Percentiles rank a stretch among this genome's conserved stretches.
phyloP scores from a whole-genome alignment of 2,113 vertebrate species.

The Otus sunia region DNA sequence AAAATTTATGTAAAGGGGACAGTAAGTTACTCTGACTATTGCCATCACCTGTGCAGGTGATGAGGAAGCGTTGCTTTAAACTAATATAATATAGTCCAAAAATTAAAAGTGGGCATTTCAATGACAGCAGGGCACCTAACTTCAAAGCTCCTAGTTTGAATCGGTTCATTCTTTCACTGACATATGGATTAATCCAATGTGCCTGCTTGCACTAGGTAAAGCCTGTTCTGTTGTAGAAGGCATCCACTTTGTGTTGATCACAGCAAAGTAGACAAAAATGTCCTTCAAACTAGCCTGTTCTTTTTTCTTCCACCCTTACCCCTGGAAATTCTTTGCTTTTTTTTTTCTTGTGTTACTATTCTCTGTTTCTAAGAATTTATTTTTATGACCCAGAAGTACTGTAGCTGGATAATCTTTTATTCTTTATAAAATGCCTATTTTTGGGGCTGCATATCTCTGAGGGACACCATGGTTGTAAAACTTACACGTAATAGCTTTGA shows the following conservation, averaged over 20 bases:
- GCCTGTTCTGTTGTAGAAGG: background rate
- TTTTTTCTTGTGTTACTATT: background rate
- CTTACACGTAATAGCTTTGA: slow-evolving; percentile 23
- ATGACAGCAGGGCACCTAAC: background rate
- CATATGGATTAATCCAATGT: background rate
- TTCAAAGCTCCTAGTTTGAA: background rate
- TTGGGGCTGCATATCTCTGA: background rate
- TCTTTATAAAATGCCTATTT: slow-evolving; percentile 29
- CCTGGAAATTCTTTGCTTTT: background rate
- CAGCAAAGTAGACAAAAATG: background rate
- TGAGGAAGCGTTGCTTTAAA: background rate
- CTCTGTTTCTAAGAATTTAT: background rate
- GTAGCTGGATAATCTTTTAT: slow-evolving; percentile 1
- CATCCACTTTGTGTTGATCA: background rate
- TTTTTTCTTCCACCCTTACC: background rate
- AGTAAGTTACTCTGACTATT: background rate
- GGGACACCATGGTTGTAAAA: slow-evolving; percentile 3
- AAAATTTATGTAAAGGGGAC: background rate
- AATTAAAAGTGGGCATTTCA: background rate
- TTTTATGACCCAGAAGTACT: background rate
- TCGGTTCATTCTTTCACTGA: background rate
- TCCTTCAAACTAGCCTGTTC: background rate
- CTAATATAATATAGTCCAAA: background rate
- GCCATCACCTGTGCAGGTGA: background rate
- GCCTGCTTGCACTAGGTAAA: background rate